Percentiles rank a stretch among this genome's conserved stretches.
phyloP scores from a whole-genome alignment of 2,797 vertebrate species.

The Harpagifer antarcticus region DNA sequence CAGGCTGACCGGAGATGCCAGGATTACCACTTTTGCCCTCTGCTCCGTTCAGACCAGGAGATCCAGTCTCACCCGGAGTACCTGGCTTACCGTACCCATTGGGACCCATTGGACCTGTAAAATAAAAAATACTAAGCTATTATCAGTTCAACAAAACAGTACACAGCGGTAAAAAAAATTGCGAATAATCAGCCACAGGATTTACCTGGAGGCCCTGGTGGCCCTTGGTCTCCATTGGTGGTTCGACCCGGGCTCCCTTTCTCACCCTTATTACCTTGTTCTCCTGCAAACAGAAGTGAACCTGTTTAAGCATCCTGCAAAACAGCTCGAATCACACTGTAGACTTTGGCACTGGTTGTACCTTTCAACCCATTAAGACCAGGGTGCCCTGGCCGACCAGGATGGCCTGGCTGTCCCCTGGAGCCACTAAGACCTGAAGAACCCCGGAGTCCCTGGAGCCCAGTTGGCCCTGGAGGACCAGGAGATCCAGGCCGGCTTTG shows the following conservation, averaged over 20 bases:
- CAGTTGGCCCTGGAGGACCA: slow-evolving; percentile 87
- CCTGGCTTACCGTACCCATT: slow-evolving; percentile 91
- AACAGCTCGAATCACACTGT: not conserved
- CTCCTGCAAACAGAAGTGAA: slow-evolving; percentile 82
- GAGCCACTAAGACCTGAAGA: slow-evolving; percentile 90
- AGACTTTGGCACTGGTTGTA: slow-evolving; percentile 57
- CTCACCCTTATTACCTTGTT: slow-evolving; percentile 89
- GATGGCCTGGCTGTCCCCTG: slow-evolving; percentile 88
- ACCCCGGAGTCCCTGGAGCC: slow-evolving; percentile 90
- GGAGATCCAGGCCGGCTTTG: slow-evolving; percentile 85
- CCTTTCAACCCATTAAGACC: slow-evolving; percentile 92
- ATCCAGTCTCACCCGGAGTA: slow-evolving; percentile 88
- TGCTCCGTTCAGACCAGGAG: slow-evolving; percentile 89
- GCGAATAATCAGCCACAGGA: not conserved
- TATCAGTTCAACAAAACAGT: not conserved
- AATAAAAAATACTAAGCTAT: slow-evolving; percentile 33
- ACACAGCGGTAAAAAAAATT: too few relatives aligned
- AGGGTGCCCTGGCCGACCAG: slow-evolving; percentile 87
- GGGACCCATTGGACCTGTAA: slow-evolving; percentile 90
- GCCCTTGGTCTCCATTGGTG: slow-evolving; percentile 89
- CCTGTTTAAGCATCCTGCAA: not conserved
- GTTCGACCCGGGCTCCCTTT: slow-evolving; percentile 91
- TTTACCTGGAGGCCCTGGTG: slow-evolving; percentile 91
- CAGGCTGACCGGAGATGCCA: slow-evolving; percentile 90
- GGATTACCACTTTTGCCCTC: slow-evolving; percentile 90